Evolutionary conservation across 1,140 invertebrate genomes (phyloP), one percentile per base, ranked within the genome.

Genomic region (Orchesella cincta): DNA sequence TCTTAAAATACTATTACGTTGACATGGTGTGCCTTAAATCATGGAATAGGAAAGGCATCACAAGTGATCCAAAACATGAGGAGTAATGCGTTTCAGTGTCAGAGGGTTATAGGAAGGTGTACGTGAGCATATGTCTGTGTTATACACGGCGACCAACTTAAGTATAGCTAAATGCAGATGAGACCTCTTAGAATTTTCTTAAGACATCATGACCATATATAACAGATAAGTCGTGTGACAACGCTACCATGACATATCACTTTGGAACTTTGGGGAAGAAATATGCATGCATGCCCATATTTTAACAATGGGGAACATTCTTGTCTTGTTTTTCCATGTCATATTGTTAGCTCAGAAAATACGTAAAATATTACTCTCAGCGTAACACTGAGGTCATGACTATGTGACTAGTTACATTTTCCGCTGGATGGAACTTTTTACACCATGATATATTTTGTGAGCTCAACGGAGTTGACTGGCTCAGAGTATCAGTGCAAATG

Each of bases 1-100:
- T 57, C 52, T 57, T 57, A 57, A 57, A 57, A 57, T 26, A 57
- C 52, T 57, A 57, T 57, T 57, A 57, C 3, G 12, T 57, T 57
- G 52, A 57, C 52, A 57, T 26, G 8, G 52, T 57, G 23, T 3
- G 8, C 52, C 23, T 57, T 57, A 57, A 57, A 57, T 57, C 52
- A 57, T 57, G 52, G 52, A 26, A 57, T 57, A 23, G 23, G 52
- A 57, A 12, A 18, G 14, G 14, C 52, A 57, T 57, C 23, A 26
- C 52, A 57, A 26, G 23, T 57, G 23, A n/a, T 18, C 23, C 23
- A 57, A 57, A 57, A 57, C 3, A 57, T 8, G 52, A 46, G 18
- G 39, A 46, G 23, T 14, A 57, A 57, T 46, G 20, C 39, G 20
- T 46, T 46, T 46, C 39, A 46, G 39, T 12, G 39, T 46, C 20